Conservation (phyloP, 2,113 vertebrate genomes). For the Eptatretus burgeri region DNA sequence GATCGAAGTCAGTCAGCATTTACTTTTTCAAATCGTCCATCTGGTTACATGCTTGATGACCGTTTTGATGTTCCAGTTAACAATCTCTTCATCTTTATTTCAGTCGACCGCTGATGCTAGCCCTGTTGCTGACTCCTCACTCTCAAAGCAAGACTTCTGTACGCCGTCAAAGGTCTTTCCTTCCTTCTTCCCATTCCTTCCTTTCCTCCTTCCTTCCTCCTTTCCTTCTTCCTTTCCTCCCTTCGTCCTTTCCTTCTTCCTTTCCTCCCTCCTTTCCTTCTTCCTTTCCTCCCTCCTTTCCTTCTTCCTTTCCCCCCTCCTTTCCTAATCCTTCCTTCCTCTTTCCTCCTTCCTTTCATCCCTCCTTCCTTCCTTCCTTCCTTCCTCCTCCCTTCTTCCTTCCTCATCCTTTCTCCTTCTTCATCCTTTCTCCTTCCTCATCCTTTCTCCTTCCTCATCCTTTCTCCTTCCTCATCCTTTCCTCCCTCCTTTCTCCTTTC, state of each 20-base stretch:
- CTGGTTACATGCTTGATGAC: too few relatives aligned
- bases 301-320: not conserved
- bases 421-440: not conserved
- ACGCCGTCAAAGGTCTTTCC: not conserved
- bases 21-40: too few relatives aligned
- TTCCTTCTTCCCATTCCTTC: too few relatives aligned
- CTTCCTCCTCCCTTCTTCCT: not conserved
- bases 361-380: not conserved
- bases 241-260: not conserved
- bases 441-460: not conserved
- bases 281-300: too few relatives aligned
- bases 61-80: too few relatives aligned
- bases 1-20: too few relatives aligned
- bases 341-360: not conserved
- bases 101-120: slow-evolving; percentile 2
- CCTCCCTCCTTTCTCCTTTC: not conserved
- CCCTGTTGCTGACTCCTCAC: not conserved
- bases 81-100: not conserved
- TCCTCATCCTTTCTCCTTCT: not conserved
- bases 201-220: not conserved
- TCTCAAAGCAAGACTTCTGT: not conserved
- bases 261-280: not conserved
- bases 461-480: not conserved
- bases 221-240: not conserved
- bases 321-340: not conserved